Conservation (phyloP, 2,797 vertebrate genomes). For the Merluccius polli region DNA sequence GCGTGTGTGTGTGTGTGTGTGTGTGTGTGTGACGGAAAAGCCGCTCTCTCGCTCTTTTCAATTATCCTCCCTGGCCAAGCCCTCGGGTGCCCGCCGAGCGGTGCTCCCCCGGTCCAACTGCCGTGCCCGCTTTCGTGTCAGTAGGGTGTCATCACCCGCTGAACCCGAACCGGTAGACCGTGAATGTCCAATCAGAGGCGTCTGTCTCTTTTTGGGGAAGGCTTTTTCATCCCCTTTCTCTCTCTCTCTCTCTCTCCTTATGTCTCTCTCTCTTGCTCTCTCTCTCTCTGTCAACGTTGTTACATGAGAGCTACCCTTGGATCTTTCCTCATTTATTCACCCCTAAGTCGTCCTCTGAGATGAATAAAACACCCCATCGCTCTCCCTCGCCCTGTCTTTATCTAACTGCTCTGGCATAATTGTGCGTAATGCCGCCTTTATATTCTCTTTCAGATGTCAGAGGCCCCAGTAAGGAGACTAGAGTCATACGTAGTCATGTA, state of each 20-base stretch:
- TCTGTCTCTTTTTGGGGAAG: conserved; percentile 5
- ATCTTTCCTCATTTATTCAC: not conserved
- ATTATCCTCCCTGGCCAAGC: not conserved
- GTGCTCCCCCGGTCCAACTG: not conserved
- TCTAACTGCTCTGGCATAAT: not conserved
- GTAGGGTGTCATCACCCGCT: conserved; percentile 3
- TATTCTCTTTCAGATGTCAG: not conserved
- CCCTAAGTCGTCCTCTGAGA: not conserved
- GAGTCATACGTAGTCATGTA: conserved; percentile 9
- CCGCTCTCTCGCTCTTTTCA: conserved; percentile 22
- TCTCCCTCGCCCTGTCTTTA: not conserved
- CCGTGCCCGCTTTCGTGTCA: conserved; percentile 6
- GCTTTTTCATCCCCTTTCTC: not conserved
- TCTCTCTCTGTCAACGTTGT: not conserved
- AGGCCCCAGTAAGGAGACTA: conserved; percentile 12
- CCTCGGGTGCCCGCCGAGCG: not conserved
- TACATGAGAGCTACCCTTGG: not conserved
- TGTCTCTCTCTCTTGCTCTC: too few relatives aligned
- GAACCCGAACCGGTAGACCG: conserved; percentile 1
- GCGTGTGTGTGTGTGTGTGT: not conserved
- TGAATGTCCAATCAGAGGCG: conserved; percentile 10
- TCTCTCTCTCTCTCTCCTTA: not conserved
- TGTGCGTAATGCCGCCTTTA: not conserved
- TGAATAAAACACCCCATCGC: not conserved
- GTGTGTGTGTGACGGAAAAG: conserved; percentile 2